Base-by-base conservation (phyloP, 2,113 vertebrate genomes). In the Cavia aperea region DNA sequence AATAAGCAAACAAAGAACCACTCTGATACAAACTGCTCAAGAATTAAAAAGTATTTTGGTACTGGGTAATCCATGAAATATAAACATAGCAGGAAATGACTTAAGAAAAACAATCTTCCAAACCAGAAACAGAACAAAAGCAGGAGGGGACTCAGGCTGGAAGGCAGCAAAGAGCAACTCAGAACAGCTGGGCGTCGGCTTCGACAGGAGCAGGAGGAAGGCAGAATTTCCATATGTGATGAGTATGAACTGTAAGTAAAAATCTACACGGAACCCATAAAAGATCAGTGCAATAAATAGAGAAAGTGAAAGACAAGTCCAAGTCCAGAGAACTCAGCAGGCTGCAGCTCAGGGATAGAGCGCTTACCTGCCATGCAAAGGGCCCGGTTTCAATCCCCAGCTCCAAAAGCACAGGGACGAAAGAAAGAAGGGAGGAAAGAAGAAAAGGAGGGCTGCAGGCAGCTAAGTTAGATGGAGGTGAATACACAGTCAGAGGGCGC, bases 21-120 rank as follows among this genome's bases (percentile, higher is more conserved):
- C 24, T 78, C 0, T 7, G 66, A 83, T 86, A 54, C 73, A 56
- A 58, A 63, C 66, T 92, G 23, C 86, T 70, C 84, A 83, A 82
- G 58, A 90, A 91, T 62, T 89, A 93, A 87, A 91, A 89, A 81
- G 54, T 43, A 6, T 70, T 56, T 93, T 62, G 14, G 66, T 81
- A 26, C 29, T 93, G 36, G n/a, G n/a, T 16, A 90, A 89, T 49
- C 21, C 77, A 62, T 65, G n/a, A 51, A 70, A 78, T 87, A 77
- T 62, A 82, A 75, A 81, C 11, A 24, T 43, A 86, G 46, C 16
- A 81, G 36, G 75, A 93, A 92, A 63, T 24, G 5, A 79, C 54
- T 88, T 65, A 31, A 79, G 24, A 24, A 68, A 92, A 91, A 88
- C 81, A 33, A 70, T 39, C 54, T 14, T 78, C 24, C 14, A 79